Percentiles rank a stretch among this genome's conserved stretches.
Evolutionary conservation across 2,888 invertebrate species (phyloP).

Genomic region (Nemurella pictetii): DNA sequence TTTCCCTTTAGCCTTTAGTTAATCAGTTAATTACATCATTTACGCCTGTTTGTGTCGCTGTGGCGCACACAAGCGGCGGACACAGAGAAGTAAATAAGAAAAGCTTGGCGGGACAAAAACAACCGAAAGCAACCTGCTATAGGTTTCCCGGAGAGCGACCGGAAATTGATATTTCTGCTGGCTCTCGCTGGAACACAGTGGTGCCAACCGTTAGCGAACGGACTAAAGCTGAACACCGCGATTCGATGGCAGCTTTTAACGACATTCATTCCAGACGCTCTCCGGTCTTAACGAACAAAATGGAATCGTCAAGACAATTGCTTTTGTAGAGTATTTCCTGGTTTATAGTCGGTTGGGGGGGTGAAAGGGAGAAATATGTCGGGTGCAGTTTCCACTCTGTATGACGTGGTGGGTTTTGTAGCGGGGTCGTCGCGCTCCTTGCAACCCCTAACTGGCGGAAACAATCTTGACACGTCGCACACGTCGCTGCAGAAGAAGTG

Average conservation of each 20-base stretch:
- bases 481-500: too few relatives aligned
- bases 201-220: too few relatives aligned
- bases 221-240: neutral
- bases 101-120: neutral
- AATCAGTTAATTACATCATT: neutral
- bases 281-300: neutral
- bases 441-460: too few relatives aligned
- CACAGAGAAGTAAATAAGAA: neutral
- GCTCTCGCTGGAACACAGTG: neutral
- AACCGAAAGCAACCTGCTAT: neutral
- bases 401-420: too few relatives aligned
- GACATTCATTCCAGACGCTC: neutral
- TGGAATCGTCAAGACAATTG: neutral
- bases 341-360: too few relatives aligned
- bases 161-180: neutral
- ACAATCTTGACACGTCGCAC: too few relatives aligned
- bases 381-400: too few relatives aligned
- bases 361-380: too few relatives aligned
- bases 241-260: neutral
- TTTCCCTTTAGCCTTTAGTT: neutral
- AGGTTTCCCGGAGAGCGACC: neutral
- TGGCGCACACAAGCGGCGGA: neutral
- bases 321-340: neutral
- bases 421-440: too few relatives aligned
- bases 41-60: neutral